Base-by-base conservation (phyloP, 2,888 invertebrate species). In the Punctoribates punctum region DNA sequence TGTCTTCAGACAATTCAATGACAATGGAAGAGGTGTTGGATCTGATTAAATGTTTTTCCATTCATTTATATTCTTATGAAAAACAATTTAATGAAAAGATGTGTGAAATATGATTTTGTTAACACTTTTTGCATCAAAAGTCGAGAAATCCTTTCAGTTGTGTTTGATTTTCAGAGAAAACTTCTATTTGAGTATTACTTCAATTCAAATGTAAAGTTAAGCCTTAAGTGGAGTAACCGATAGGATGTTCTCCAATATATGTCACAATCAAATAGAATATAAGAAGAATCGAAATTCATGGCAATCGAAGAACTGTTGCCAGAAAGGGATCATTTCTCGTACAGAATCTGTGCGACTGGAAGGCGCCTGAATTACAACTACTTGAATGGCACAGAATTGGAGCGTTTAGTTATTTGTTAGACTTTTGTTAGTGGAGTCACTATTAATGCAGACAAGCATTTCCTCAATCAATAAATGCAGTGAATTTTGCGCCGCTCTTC, bases 341-440 rank as follows among this genome's bases (percentile, higher is more conserved):
- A 13, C 29, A 29, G 34, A 34, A 34, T 25, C 5, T 27, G n/a
- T 6, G 38, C 67, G 67, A 67, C 67, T 34, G 29, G 2, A n/a
- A n/a, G 67, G 67, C 67, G 67, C 67, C 67, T 6, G 38, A 38
- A 67, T 67, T 38, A 38, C 67, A 38, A 67, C 34, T n/a, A 67
- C 34, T 38, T 67, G 38, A 67, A 67, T 67, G 67, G 38, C 20
- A 15, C 67, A 67, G 38, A 67, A 67, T 67, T 67, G 38, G 38
- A 67, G 38, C 67, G 20, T 67, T 67, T 38, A 67, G n/a, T 67
- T 67, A 54, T 54, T 20, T 54, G 54, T 54, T 20, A 54, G 54
- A 20, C 9, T 57, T 57, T 57, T 57, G 23, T 57, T 57, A 62
- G 29, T 62, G 2, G 9, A 62, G 62, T 62, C 27, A 62, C 27